Evolutionary conservation across 1,140 invertebrate species (phyloP), one percentile per base, ranked within the genome.

Genomic region (Drosophila melanogaster): DNA sequence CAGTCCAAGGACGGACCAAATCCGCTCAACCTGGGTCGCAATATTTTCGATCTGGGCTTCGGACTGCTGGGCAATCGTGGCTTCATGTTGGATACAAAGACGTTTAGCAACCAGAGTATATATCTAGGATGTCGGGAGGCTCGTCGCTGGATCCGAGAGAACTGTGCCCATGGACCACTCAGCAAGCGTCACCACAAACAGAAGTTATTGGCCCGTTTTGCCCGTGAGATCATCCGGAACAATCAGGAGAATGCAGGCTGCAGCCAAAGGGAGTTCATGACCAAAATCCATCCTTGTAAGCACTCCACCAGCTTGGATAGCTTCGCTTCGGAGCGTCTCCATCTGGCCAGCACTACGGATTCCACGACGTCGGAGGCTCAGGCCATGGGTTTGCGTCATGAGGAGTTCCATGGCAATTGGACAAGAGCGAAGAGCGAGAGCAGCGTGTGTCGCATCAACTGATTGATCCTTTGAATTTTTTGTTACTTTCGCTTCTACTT

Each of bases 21-120:
- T 2, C 46, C 56, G 0, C 10, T 37, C 1, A 0, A 4, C 0
- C 43, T 89, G 33, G 8, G 8, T 0, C 7, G 3, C 14, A 84
- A 89, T 15, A 30, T 69, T 0, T 87, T 87, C 12, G 84, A 87
- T 43, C 8, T 87, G 14, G 83, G 84, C 33, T 83, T 83, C 6
- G 79, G 79, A 0, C 24, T 40, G 2, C 22, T 79, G 10, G 72
- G 56, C 41, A 24, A 49, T 0, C 14, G 24, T 0, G 66, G 67
- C 33, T 66, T 55, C 11, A 15, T 87, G 1, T 22, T 53, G 5
- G 15, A 58, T 8, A 60, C 69, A 3, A 67, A 60, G 1, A 0
- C 3, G 0, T 50, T 40, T 11, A 35, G 53, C 15, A 17, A 22
- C 1, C 4, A 12, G 1, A 24, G 53, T 1, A 47, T 43, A 14